Percentiles rank a stretch among this genome's conserved stretches.
Conservation (phyloP, 2,113 vertebrate genomes). For the Apodemus speciosus region DNA sequence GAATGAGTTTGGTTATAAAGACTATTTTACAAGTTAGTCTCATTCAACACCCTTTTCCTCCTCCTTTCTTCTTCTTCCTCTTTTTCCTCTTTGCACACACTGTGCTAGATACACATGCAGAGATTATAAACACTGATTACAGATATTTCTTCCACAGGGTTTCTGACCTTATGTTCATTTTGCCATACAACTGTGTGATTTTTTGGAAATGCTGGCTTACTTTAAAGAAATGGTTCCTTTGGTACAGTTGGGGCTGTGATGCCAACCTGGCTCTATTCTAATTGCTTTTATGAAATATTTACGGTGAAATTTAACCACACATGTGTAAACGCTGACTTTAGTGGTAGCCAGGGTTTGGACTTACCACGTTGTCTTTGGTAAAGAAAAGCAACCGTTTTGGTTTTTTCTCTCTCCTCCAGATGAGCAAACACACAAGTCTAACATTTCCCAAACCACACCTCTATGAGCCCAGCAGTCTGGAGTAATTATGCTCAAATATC, state of each 20-base stretch:
- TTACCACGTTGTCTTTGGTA: constrained; percentile 43
- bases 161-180: constrained; percentile 61
- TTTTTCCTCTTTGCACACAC: constrained; percentile 34
- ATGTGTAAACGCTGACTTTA: constrained; percentile 14
- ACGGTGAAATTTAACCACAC: constrained; percentile 39
- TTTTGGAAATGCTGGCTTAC: constrained; percentile 51
- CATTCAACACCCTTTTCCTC: neutral
- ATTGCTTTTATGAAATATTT: constrained; percentile 62
- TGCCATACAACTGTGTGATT: constrained; percentile 61
- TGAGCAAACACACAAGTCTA: constrained; percentile 56
- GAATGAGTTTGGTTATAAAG: constrained; percentile 49
- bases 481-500: neutral
- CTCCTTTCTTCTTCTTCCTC: neutral
- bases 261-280: constrained; percentile 60
- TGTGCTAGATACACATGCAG: constrained; percentile 59
- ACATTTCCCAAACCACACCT: constrained; percentile 24
- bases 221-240: constrained; percentile 68
- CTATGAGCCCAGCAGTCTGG: neutral
- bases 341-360: constrained; percentile 23
- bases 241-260: constrained; percentile 58
- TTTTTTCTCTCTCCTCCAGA: constrained; percentile 21
- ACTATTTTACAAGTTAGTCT: constrained; percentile 56
- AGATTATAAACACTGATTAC: constrained; percentile 62
- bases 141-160: constrained; percentile 64
- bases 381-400: constrained; percentile 26